phyloP scores from a whole-genome alignment of 2,113 vertebrate species.

The Phodopus roborovskii region DNA sequence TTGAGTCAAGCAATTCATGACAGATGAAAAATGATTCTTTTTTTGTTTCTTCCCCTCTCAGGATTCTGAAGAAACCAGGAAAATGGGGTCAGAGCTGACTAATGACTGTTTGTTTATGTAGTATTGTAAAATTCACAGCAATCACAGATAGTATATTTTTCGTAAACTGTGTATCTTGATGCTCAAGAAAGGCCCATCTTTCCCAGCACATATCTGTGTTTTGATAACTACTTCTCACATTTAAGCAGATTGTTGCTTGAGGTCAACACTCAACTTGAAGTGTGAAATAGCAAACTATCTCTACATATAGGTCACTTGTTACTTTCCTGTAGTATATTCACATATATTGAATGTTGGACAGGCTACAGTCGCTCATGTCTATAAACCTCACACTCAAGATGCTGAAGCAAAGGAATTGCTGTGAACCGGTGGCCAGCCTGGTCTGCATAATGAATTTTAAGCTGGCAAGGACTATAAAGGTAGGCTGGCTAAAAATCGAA shows the following conservation, averaged over 20 bases:
- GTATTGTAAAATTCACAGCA: neutral
- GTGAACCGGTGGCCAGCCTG: neutral
- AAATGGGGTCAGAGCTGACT: neutral
- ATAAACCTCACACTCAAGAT: neutral
- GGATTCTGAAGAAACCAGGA: conserved; percentile 35
- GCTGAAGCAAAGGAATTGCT: neutral
- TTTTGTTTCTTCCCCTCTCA: conserved; percentile 41
- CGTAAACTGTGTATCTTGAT: neutral
- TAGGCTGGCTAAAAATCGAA: neutral
- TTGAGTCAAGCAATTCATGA: conserved; percentile 62
- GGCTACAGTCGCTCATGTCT: neutral
- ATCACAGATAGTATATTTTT: neutral
- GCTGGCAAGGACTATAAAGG: neutral
- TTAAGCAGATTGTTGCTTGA: conserved; percentile 25
- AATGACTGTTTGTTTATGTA: conserved; percentile 12
- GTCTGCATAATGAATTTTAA: neutral
- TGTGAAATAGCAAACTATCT: neutral
- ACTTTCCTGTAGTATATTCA: neutral
- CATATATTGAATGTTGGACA: neutral
- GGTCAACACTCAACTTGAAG: neutral
- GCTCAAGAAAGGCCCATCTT: conserved; percentile 32
- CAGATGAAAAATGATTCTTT: conserved; percentile 31
- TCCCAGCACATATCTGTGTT: neutral
- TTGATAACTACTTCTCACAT: neutral
- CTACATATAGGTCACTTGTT: neutral